phyloP scores from a whole-genome alignment of 2,888 invertebrate species.

The Clistopyga incitator region DNA sequence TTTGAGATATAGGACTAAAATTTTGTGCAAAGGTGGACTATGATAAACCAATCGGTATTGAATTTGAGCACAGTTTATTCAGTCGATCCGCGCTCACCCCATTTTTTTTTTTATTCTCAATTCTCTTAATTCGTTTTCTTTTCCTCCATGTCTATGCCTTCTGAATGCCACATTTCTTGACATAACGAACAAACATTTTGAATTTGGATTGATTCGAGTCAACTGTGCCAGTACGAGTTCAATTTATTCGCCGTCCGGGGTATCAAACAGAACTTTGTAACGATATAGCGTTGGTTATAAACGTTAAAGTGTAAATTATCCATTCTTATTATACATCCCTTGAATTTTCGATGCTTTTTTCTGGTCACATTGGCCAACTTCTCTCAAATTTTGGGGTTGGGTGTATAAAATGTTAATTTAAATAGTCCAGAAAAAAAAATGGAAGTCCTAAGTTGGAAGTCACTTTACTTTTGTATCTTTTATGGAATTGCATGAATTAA shows the following conservation, averaged over 20 bases:
- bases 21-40: too few relatives aligned
- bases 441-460: too few relatives aligned
- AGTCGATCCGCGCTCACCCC: too few relatives aligned
- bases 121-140: too few relatives aligned
- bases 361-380: not conserved
- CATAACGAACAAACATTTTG: too few relatives aligned
- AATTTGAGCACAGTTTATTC: too few relatives aligned
- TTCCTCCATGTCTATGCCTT: too few relatives aligned
- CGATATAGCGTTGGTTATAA: not conserved
- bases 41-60: too few relatives aligned
- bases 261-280: constrained; percentile 4
- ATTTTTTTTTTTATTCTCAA: too few relatives aligned
- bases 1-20: too few relatives aligned
- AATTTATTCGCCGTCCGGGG: not conserved
- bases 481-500: not conserved
- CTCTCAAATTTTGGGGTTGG: not conserved
- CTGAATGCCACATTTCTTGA: too few relatives aligned
- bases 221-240: not conserved
- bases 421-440: not conserved
- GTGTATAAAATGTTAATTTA: not conserved
- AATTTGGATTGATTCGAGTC: too few relatives aligned
- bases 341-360: not conserved
- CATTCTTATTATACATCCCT: not conserved
- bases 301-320: not conserved
- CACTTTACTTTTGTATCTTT: not conserved